Evolutionary conservation across 2,113 vertebrate genomes (phyloP).

Genomic region (Festucalex cinctus): DNA sequence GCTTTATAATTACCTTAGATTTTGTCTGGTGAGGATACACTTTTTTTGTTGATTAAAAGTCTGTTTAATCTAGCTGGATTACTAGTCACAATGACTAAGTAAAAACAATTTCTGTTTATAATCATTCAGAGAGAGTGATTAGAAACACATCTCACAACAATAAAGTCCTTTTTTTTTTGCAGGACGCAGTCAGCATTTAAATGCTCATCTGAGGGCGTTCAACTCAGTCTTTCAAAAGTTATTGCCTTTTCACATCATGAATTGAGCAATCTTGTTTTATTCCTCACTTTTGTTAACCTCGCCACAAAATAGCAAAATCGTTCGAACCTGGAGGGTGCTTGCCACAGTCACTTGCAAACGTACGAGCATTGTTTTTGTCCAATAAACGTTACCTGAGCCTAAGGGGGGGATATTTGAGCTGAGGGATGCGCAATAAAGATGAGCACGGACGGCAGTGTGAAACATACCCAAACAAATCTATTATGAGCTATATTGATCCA

Average conservation of each 20-base stretch:
- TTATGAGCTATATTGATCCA: conserved; percentile 61
- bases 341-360: conserved; percentile 14
- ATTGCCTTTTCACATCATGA: conserved; percentile 12
- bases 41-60: neutral
- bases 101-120: neutral
- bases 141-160: too few relatives aligned
- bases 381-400: conserved; percentile 29
- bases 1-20: too few relatives aligned
- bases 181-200: neutral
- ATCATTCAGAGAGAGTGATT: too few relatives aligned
- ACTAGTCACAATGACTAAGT: neutral
- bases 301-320: conserved; percentile 34
- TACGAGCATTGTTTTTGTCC: conserved; percentile 18
- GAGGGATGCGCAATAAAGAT: conserved; percentile 34
- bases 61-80: neutral
- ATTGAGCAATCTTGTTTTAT: conserved; percentile 1
- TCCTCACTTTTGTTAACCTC: conserved; percentile 9
- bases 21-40: neutral
- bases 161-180: neutral
- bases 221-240: conserved; percentile 15
- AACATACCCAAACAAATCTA: conserved; percentile 58
- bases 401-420: conserved; percentile 39
- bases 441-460: conserved; percentile 38
- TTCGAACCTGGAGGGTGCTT: conserved; percentile 17
- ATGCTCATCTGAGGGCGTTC: conserved; percentile 10